phyloP scores from a whole-genome alignment of 2,797 vertebrate species.

The Alexandromys oeconomus region DNA sequence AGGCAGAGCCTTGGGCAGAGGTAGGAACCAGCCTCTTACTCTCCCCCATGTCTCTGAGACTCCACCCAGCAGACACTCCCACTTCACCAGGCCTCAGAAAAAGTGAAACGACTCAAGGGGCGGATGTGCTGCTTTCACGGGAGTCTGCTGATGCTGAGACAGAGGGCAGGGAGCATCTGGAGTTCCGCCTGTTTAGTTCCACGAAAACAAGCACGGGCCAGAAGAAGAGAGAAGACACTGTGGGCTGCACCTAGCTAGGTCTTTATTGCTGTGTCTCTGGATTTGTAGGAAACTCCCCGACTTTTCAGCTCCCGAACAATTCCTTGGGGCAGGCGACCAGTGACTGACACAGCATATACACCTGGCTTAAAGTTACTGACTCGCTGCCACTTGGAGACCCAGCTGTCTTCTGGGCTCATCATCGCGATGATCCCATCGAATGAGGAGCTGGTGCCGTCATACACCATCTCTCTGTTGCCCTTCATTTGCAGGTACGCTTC shows the following conservation, averaged over 20 bases:
- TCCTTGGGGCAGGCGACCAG: conserved; percentile 96
- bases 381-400: conserved; percentile 99
- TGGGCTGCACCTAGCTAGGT: conserved; percentile 83
- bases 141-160: not conserved
- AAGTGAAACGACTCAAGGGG: conserved; percentile 36
- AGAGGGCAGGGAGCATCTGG: not conserved
- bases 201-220: conserved; percentile 37
- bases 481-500: too few relatives aligned
- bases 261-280: conserved; percentile 98
- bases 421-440: conserved; percentile 96
- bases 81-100: conserved; percentile 36
- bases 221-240: not conserved
- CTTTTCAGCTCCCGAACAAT: conserved; percentile 98
- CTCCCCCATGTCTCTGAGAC: conserved; percentile 20
- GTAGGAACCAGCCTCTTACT: conserved; percentile 49
- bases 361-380: conserved; percentile 99
- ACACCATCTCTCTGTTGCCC: too few relatives aligned
- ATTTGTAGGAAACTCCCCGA: conserved; percentile 98
- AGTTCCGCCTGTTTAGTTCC: conserved; percentile 16
- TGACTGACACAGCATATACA: conserved; percentile 97
- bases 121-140: not conserved
- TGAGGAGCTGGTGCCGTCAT: too few relatives aligned
- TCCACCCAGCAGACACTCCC: conserved; percentile 3
- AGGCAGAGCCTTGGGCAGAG: not conserved
- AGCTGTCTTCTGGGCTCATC: conserved; percentile 99